phyloP scores from a whole-genome alignment of 35 echinoderm and acorn worm genomes.

The Heliocidaris erythrogramma region DNA sequence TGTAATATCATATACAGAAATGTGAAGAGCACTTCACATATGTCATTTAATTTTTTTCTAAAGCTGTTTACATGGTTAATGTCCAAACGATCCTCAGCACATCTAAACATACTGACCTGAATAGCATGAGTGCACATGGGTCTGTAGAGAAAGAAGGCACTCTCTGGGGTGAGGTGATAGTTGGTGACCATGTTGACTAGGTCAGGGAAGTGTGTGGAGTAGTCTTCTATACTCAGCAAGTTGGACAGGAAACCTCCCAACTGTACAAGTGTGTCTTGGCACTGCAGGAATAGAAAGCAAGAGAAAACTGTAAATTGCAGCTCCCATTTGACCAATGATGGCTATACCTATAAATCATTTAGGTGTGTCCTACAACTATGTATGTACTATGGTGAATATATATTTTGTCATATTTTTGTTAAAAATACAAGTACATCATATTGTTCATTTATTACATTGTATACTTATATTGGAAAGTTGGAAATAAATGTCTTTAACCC shows the following conservation, averaged over 20 bases:
- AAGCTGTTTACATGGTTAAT: too few relatives aligned
- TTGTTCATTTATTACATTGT: too few relatives aligned
- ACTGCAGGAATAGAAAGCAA: slow-evolving; percentile 58
- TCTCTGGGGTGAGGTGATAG: slow-evolving; percentile 87
- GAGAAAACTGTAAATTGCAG: neutral
- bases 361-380: too few relatives aligned
- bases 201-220: slow-evolving; percentile 84
- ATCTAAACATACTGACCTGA: slow-evolving; percentile 71
- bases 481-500: too few relatives aligned
- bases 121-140: slow-evolving; percentile 83
- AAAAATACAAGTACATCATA: too few relatives aligned
- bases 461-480: too few relatives aligned
- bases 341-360: neutral
- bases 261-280: slow-evolving; percentile 95
- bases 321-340: neutral
- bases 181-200: slow-evolving; percentile 74
- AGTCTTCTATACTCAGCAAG: slow-evolving; percentile 86
- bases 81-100: too few relatives aligned
- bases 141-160: slow-evolving; percentile 95
- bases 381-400: too few relatives aligned
- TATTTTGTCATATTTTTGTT: too few relatives aligned
- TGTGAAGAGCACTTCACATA: too few relatives aligned
- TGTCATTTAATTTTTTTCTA: too few relatives aligned
- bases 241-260: slow-evolving; percentile 88
- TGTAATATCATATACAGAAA: too few relatives aligned